Conservation (phyloP, 1,140 invertebrate species). For the Oedothorax gibbosus region DNA sequence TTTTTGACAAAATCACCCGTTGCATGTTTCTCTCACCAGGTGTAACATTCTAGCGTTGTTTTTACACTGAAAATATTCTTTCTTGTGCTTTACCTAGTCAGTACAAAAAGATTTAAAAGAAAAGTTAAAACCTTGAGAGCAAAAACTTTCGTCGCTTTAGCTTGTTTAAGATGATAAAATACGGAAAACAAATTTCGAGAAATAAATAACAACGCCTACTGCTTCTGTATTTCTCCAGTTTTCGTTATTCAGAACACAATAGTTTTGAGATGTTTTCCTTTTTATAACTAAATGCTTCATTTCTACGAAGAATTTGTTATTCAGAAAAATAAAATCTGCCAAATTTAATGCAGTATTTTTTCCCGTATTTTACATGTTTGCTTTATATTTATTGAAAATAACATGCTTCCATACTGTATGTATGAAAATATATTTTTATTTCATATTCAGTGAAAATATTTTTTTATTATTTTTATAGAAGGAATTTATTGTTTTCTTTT, state of each 20-base stretch:
- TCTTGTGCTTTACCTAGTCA: slow-evolving; percentile 36
- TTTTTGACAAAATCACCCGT: too few relatives aligned
- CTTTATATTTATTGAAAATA: not conserved
- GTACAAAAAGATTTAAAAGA: slow-evolving; percentile 34
- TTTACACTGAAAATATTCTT: too few relatives aligned
- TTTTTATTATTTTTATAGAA: too few relatives aligned
- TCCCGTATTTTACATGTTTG: too few relatives aligned
- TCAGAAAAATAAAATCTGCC: too few relatives aligned
- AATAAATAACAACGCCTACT: slow-evolving; percentile 44
- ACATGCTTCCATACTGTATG: not conserved
- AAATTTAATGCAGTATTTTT: too few relatives aligned
- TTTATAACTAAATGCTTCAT: slow-evolving; percentile 31
- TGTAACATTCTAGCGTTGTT: too few relatives aligned
- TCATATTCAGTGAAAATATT: too few relatives aligned
- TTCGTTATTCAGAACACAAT: slow-evolving; percentile 52
- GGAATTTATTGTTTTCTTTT: too few relatives aligned
- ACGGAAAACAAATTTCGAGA: slow-evolving; percentile 2
- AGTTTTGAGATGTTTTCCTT: slow-evolving; percentile 34
- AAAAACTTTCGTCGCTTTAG: not conserved
- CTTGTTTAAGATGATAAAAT: slow-evolving; percentile 24
- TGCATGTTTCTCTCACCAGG: too few relatives aligned
- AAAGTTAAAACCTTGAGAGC: not conserved
- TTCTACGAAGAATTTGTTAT: not conserved
- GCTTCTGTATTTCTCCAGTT: slow-evolving; percentile 31
- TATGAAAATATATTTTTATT: not conserved